Evolutionary conservation across 2,888 invertebrate species (phyloP).

Genomic region (Eustalomyia histrio): DNA sequence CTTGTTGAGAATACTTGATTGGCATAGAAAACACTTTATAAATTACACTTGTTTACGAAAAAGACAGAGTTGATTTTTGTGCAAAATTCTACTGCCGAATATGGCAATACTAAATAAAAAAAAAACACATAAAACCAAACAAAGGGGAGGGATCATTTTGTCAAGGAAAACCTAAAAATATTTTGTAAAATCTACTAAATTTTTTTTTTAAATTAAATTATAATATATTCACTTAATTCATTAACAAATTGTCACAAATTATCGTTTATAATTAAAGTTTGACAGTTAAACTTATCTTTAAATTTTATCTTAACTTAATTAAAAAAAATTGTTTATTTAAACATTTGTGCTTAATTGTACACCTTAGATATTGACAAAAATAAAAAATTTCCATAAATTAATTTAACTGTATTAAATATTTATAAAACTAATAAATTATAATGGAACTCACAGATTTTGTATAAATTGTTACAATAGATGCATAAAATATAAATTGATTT

Average conservation of each 20-base stretch:
- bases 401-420: slow-evolving; percentile 18
- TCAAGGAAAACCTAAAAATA: slow-evolving; percentile 38
- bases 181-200: neutral
- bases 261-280: slow-evolving; percentile 48
- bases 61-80: slow-evolving; percentile 44
- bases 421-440: slow-evolving; percentile 2
- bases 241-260: slow-evolving; percentile 47
- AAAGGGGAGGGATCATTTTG: neutral
- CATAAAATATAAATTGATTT: neutral
- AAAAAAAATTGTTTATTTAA: slow-evolving; percentile 37
- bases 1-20: slow-evolving; percentile 45
- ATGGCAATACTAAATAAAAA: slow-evolving; percentile 35
- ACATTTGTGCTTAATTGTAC: slow-evolving; percentile 36
- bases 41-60: slow-evolving; percentile 36
- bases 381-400: slow-evolving; percentile 35
- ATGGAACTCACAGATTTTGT: neutral
- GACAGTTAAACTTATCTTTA: slow-evolving; percentile 42
- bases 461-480: neutral
- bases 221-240: slow-evolving; percentile 36
- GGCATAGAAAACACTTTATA: slow-evolving; percentile 33
- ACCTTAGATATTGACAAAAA: slow-evolving; percentile 12
- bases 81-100: slow-evolving; percentile 25
- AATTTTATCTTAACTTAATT: slow-evolving; percentile 26
- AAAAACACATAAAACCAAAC: neutral
- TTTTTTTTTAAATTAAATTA: slow-evolving; percentile 3